Evolutionary conservation across 2,113 vertebrate genomes (phyloP).

Genomic region (Pygoscelis adeliae): DNA sequence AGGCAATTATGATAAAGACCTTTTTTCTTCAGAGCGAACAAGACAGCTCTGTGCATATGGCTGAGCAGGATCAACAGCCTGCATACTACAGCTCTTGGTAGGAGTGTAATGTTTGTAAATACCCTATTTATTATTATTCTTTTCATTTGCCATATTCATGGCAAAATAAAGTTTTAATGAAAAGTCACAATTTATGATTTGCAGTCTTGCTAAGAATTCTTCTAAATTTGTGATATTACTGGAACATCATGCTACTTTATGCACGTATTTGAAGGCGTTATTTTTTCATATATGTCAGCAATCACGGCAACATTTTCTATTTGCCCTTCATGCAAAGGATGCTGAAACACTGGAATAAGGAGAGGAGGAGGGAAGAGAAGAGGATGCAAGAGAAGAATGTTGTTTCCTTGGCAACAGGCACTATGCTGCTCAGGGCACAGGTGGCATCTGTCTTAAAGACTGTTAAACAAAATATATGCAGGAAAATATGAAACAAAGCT

Average conservation of each 20-base stretch:
- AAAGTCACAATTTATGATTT: background rate
- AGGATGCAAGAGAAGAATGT: background rate
- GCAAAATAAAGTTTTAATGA: background rate
- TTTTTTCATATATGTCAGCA: background rate
- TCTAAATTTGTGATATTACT: background rate
- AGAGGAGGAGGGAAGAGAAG: background rate
- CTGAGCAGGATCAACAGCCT: background rate
- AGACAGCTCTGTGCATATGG: background rate
- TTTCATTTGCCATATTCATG: background rate
- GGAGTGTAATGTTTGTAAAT: background rate
- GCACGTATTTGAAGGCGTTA: background rate
- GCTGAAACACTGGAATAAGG: background rate
- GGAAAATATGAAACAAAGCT: background rate
- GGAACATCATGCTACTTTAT: background rate
- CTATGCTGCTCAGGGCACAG: background rate
- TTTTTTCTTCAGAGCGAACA: background rate
- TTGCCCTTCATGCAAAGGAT: background rate
- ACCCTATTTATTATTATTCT: background rate
- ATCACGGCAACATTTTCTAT: background rate
- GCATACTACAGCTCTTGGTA: background rate
- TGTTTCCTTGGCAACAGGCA: constrained; percentile 66
- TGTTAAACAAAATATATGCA: background rate
- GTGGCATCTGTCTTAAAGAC: constrained; percentile 20
- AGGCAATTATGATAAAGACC: background rate
- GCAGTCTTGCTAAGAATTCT: background rate